Evolutionary conservation across 2,888 invertebrate genomes (phyloP).

Genomic region (Mythimna albipuncta): DNA sequence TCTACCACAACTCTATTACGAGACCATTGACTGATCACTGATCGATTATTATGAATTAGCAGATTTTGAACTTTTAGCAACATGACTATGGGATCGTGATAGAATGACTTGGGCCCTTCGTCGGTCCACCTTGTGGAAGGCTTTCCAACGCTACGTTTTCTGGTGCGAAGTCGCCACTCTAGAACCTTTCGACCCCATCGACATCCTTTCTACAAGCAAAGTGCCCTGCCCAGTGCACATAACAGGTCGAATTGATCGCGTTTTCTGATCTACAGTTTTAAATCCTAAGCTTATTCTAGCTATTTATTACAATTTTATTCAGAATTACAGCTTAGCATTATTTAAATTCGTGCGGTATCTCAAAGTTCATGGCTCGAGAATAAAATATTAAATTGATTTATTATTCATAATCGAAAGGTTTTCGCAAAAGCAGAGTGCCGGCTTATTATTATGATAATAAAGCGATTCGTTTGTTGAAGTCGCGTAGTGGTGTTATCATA

Average conservation of each 20-base stretch:
- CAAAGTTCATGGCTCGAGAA: constrained; percentile 32
- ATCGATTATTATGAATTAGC: too few species aligned
- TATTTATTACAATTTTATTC: constrained; percentile 12
- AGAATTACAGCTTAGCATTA: constrained; percentile 10
- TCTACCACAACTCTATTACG: too few species aligned
- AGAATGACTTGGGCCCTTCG: too few species aligned
- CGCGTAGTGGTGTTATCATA: constrained; percentile 13
- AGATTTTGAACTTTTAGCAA: too few species aligned
- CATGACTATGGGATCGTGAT: too few species aligned
- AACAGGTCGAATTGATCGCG: neutral
- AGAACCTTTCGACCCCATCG: too few species aligned
- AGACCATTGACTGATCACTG: too few species aligned
- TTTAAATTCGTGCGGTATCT: constrained; percentile 9
- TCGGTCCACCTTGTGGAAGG: too few species aligned
- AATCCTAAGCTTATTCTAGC: neutral
- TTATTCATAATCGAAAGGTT: constrained; percentile 1
- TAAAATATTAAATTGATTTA: constrained; percentile 7
- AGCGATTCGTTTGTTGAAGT: constrained; percentile 13
- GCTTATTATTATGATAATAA: constrained; percentile 27
- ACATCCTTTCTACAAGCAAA: too few species aligned
- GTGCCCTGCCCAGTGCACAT: too few species aligned
- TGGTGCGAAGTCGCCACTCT: too few species aligned
- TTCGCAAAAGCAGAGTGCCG: neutral
- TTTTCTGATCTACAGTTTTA: neutral
- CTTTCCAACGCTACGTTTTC: too few species aligned